These are phyloP conservation scores for Drosophila multiciliata DNA, from an alignment of 2,888 invertebrate genomes.

Conservation along the genomic window DNA sequence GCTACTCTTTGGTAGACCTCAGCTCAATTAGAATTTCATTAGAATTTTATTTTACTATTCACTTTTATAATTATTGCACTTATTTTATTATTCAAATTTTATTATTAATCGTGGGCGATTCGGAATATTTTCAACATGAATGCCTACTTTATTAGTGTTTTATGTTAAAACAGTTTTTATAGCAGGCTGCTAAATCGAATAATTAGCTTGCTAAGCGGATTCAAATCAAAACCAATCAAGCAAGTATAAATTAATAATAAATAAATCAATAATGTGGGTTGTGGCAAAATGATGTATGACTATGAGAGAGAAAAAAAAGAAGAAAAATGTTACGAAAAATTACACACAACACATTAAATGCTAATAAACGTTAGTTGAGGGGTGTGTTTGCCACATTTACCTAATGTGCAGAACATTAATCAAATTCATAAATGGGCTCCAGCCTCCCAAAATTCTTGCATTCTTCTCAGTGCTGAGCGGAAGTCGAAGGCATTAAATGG, in stretches of 20 bases:
- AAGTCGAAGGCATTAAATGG: conserved; percentile 39
- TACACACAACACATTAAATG: conserved; percentile 75
- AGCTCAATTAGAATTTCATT: background rate
- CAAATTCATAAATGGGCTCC: conserved; percentile 72
- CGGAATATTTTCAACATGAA: conserved; percentile 5
- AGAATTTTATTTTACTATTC: background rate
- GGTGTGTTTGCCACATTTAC: conserved; percentile 62
- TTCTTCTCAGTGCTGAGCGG: conserved; percentile 17
- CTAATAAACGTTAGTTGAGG: conserved; percentile 70
- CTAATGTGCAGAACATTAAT: conserved; percentile 68
- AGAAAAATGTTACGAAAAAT: conserved; percentile 55
- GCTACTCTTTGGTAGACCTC: too few relatives aligned
- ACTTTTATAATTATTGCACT: background rate
- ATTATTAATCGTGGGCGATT: too few relatives aligned
- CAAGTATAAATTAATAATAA: conserved; percentile 53
- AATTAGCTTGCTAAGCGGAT: conserved; percentile 14
- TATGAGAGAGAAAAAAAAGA: conserved; percentile 7
- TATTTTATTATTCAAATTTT: background rate
- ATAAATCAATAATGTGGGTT: conserved; percentile 22
- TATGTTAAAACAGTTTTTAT: conserved; percentile 16
- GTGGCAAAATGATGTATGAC: conserved; percentile 38
- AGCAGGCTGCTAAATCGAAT: conserved; percentile 18
- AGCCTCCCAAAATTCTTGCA: conserved; percentile 21
- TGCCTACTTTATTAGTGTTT: conserved; percentile 3
- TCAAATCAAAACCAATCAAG: conserved; percentile 45